Evolutionary conservation across 1,140 invertebrate genomes (phyloP).

Genomic region (Wasmannia auropunctata): DNA sequence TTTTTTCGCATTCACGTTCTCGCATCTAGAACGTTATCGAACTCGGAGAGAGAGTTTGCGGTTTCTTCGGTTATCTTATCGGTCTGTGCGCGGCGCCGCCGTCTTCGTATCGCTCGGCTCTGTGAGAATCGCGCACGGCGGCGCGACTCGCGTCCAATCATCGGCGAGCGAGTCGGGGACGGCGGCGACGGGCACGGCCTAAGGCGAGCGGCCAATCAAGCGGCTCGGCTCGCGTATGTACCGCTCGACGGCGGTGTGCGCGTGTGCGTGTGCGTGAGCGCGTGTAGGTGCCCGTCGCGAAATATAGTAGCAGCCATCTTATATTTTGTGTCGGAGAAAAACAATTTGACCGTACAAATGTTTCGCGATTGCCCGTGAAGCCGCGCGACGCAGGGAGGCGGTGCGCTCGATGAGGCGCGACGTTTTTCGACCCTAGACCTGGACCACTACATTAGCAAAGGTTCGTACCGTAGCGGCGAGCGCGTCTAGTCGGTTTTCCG

Average conservation of each 20-base stretch:
- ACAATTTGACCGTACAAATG: slow-evolving; percentile 84
- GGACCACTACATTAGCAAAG: slow-evolving; percentile 85
- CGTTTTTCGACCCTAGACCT: slow-evolving; percentile 81
- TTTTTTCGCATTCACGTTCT: neutral
- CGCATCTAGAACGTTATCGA: neutral
- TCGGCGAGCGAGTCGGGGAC: slow-evolving; percentile 12
- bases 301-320: slow-evolving; percentile 85
- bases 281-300: slow-evolving; percentile 77
- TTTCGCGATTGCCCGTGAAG: slow-evolving; percentile 82
- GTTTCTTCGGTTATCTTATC: too few relatives aligned
- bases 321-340: slow-evolving; percentile 86
- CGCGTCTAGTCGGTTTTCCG: slow-evolving; percentile 23
- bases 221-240: slow-evolving; percentile 24
- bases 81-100: too few relatives aligned
- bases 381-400: slow-evolving; percentile 76
- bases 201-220: slow-evolving; percentile 64
- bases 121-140: neutral
- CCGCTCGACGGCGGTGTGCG: slow-evolving; percentile 51
- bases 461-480: slow-evolving; percentile 76
- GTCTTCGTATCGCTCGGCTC: too few relatives aligned
- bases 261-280: slow-evolving; percentile 60
- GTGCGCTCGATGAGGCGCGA: slow-evolving; percentile 82
- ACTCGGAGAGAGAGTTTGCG: too few relatives aligned
- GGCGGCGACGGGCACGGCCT: slow-evolving; percentile 31
- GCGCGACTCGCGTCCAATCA: slow-evolving; percentile 59